These are phyloP conservation scores for Ictalurus furcatus DNA, from an alignment of 2,113 vertebrate species.

Conservation along the genomic window DNA sequence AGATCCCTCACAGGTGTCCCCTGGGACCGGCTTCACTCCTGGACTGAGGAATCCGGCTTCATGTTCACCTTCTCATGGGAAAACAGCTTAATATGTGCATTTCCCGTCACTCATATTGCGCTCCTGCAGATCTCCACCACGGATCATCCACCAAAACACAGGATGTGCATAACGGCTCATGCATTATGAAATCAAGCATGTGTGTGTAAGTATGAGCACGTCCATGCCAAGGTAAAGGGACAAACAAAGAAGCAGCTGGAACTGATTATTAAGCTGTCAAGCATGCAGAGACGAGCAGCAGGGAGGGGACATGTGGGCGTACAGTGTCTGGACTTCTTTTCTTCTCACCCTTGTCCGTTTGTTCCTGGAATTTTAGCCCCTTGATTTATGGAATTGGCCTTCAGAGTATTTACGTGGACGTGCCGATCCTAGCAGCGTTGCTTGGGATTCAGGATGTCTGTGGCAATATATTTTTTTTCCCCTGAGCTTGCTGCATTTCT, in stretches of 20 bases:
- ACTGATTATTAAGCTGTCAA: constrained; percentile 56
- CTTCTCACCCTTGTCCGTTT: constrained; percentile 56
- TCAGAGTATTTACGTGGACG: constrained; percentile 39
- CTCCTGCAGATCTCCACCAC: constrained; percentile 42
- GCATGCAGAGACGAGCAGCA: constrained; percentile 25
- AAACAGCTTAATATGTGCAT: constrained; percentile 57
- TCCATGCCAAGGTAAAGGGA: constrained; percentile 29
- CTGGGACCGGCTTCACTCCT: constrained; percentile 42
- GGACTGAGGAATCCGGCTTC: constrained; percentile 5
- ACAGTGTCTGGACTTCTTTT: constrained; percentile 51
- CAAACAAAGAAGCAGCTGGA: constrained; percentile 53
- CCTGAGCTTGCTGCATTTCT: not conserved
- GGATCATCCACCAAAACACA: constrained; percentile 43
- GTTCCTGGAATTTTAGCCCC: constrained; percentile 50
- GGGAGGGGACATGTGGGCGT: constrained; percentile 35
- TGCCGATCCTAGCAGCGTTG: constrained; percentile 48
- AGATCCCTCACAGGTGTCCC: constrained; percentile 62
- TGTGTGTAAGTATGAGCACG: constrained; percentile 38
- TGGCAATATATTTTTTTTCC: constrained; percentile 14
- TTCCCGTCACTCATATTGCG: constrained; percentile 57
- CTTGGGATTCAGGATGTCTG: constrained; percentile 37
- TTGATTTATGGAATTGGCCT: constrained; percentile 58
- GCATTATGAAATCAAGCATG: constrained; percentile 9
- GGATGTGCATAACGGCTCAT: constrained; percentile 52
- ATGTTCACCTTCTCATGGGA: constrained; percentile 41